phyloP scores from a whole-genome alignment of 2,797 vertebrate species.

The Catostomus latipinnis region DNA sequence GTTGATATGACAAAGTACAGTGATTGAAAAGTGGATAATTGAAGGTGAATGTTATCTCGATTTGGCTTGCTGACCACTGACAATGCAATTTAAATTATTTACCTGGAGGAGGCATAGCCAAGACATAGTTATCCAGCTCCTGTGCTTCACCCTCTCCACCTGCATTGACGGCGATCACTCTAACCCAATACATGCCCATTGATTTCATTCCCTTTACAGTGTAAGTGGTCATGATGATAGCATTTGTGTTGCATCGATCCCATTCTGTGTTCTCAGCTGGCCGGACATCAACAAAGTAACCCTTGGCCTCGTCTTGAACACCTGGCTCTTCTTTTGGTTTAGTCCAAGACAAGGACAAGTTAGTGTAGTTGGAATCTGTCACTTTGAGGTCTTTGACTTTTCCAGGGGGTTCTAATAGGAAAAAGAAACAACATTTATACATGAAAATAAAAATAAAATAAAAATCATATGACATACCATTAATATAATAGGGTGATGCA shows the following conservation, averaged over 20 bases:
- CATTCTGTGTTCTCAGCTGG: constrained; percentile 80
- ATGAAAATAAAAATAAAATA: neutral
- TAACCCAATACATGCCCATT: constrained; percentile 82
- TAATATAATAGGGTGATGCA: too few relatives aligned
- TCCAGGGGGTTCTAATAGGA: constrained; percentile 83
- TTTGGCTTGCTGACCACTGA: neutral
- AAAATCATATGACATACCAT: neutral
- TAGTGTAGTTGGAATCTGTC: constrained; percentile 82
- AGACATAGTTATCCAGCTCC: constrained; percentile 77
- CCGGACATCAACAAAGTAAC: constrained; percentile 87
- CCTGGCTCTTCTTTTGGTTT: constrained; percentile 75
- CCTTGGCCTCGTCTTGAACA: constrained; percentile 78
- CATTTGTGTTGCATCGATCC: constrained; percentile 81
- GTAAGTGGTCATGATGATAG: constrained; percentile 71
- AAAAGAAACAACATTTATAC: neutral
- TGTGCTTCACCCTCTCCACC: constrained; percentile 77
- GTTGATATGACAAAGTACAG: too few relatives aligned
- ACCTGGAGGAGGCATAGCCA: constrained; percentile 80
- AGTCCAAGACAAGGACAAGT: constrained; percentile 85
- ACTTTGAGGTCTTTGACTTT: constrained; percentile 85
- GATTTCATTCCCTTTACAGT: constrained; percentile 84
- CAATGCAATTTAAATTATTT: constrained; percentile 59
- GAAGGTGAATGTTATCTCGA: neutral
- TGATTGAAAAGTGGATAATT: neutral
- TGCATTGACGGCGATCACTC: constrained; percentile 80